Base-by-base conservation (phyloP, 2,888 invertebrate genomes). In the Leptopilina drosophilae region DNA sequence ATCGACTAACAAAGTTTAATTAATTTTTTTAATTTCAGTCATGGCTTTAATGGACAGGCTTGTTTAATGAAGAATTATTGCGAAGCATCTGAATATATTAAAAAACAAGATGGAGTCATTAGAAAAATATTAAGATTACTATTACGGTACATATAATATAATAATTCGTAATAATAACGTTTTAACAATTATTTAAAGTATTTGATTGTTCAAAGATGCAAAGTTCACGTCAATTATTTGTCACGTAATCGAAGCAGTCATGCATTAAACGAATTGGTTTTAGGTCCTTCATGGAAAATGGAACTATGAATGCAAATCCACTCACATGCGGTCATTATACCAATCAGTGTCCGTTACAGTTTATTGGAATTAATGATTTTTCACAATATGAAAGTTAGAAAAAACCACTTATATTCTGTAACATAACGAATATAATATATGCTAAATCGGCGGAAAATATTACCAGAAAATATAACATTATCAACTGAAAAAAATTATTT, bases 21-120 rank as follows among this genome's bases (percentile, higher is more conserved):
- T 20, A 46, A 46, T 40, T 40, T 5, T 67, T 69, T 49, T 7
- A n/a, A 15, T 33, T 73, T 8, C 64, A 95, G 95, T 78, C 93
- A 93, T 86, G 95, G 94, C 65, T 90, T 95, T 62, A 93, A 95
- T 87, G 95, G 95, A 0, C 92, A 92, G 65, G 92, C 93, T 14
- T 96, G 96, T 88, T 91, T 96, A 67, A 92, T 94, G 87, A 93
- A 94, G 85, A 94, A 94, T 83, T 93, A 96, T 78, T 96, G 96
- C 87, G 95, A 96, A 86, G 93, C 94, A 4, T 93, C 93, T 79
- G 92, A 93, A 80, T 92, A 93, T 86, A 90, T 94, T n/a, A 78
- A 79, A 12, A 82, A 78, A 5, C 84, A 80, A 12, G 86, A 87
- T 33, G 91, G 91, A 14, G 88, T 88, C 2, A 79, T 91, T 59